These are phyloP conservation scores for Chionodraco myersi DNA, from an alignment of 2,113 vertebrate species.

Conservation along the genomic window DNA sequence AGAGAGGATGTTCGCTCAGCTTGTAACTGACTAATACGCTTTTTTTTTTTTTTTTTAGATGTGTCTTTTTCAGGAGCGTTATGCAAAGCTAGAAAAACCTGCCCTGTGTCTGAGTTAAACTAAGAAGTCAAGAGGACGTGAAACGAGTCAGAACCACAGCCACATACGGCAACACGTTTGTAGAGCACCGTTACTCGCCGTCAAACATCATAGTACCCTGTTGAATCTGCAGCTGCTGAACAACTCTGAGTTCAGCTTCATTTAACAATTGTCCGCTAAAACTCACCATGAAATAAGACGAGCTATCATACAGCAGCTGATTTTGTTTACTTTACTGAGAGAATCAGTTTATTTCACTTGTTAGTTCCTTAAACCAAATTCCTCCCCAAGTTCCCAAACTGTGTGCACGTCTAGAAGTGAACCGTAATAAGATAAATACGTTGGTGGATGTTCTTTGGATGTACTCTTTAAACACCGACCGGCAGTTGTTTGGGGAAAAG, in stretches of 20 bases:
- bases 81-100: constrained; percentile 19
- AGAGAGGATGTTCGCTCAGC: constrained; percentile 69
- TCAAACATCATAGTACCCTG: neutral
- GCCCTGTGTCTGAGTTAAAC: constrained; percentile 33
- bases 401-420: neutral
- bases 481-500: neutral
- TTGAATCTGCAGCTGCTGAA: neutral
- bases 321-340: neutral
- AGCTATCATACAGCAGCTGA: neutral
- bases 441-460: neutral
- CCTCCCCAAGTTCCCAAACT: neutral
- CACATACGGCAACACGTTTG: constrained; percentile 28
- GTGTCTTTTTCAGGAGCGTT: constrained; percentile 10
- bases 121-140: constrained; percentile 88
- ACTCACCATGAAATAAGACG: neutral
- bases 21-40: constrained; percentile 51
- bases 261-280: neutral
- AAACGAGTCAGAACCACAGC: constrained; percentile 82
- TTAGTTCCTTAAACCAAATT: neutral
- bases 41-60: constrained; percentile 54
- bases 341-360: neutral
- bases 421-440: neutral
- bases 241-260: neutral
- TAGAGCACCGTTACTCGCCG: neutral
- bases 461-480: neutral